Conservation (phyloP, 2,113 vertebrate genomes). For the Peromyscus maniculatus region DNA sequence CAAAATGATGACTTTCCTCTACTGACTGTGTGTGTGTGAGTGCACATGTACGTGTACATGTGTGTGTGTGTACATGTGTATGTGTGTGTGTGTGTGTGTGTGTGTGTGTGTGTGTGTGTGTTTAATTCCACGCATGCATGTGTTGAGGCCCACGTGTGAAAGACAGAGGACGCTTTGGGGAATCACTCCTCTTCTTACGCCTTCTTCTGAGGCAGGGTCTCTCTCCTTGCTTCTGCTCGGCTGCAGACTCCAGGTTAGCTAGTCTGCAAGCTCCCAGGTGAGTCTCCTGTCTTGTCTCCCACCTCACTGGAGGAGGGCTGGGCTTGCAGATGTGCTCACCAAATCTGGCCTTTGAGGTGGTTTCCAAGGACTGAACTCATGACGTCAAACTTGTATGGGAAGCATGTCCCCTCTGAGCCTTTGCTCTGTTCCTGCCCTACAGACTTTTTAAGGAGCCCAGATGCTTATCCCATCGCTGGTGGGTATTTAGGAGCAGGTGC, state of each 20-base stretch:
- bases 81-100: neutral
- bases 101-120: neutral
- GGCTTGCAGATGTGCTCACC: neutral
- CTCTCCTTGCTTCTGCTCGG: neutral
- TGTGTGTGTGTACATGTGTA: neutral
- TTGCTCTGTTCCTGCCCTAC: neutral
- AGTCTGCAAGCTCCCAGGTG: neutral
- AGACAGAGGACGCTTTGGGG: neutral
- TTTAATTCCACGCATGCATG: neutral
- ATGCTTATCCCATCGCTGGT: neutral
- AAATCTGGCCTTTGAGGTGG: neutral
- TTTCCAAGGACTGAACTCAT: neutral
- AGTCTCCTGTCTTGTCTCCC: no score
- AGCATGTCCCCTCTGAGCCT: neutral
- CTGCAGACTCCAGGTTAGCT: neutral
- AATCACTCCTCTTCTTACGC: no score
- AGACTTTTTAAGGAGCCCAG: constrained; percentile 12
- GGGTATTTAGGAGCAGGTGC: constrained; percentile 11
- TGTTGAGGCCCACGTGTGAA: neutral
- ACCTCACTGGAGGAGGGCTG: neutral
- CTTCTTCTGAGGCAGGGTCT: neutral
- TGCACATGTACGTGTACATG: neutral
- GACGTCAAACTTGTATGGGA: neutral
- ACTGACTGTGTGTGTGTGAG: neutral
- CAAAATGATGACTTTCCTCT: neutral